A percentile compares a stretch with the other conserved stretches of the same genome.
Evolutionary conservation across 2,113 vertebrate genomes (phyloP).

Genomic region (Gymnogyps californianus): DNA sequence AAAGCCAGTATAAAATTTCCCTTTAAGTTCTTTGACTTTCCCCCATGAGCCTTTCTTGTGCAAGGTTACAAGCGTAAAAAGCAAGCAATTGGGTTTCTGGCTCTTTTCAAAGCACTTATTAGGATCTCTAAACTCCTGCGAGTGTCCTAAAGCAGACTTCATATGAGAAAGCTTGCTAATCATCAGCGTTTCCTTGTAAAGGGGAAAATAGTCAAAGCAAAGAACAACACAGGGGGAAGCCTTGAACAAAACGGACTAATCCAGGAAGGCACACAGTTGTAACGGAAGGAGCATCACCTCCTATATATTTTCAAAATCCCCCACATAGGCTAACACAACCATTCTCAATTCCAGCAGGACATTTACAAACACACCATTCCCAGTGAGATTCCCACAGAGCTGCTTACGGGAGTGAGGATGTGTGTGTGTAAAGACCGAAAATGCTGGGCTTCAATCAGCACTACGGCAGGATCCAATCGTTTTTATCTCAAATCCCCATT

Average conservation of each 20-base stretch:
- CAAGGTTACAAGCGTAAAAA: neutral
- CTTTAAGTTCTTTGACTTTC: conserved; percentile 24
- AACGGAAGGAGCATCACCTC: accelerated
- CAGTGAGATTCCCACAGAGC: neutral
- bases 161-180: neutral
- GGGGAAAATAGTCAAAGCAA: neutral
- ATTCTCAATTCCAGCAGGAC: neutral
- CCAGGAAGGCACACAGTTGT: neutral
- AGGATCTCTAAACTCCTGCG: neutral
- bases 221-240: neutral
- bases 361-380: neutral
- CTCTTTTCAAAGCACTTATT: neutral
- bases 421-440: neutral
- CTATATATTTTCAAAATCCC: neutral
- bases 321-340: accelerated
- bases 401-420: neutral
- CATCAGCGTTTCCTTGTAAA: neutral
- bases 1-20: neutral
- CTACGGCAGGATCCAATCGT: neutral
- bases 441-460: neutral
- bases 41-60: neutral
- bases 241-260: neutral
- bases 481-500: neutral
- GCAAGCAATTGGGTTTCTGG: neutral
- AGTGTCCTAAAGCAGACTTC: neutral